Percentiles rank a stretch among this genome's conserved stretches.
Evolutionary conservation across 2,797 vertebrate species (phyloP).

Genomic region (Sternarchorhynchus goeldii): DNA sequence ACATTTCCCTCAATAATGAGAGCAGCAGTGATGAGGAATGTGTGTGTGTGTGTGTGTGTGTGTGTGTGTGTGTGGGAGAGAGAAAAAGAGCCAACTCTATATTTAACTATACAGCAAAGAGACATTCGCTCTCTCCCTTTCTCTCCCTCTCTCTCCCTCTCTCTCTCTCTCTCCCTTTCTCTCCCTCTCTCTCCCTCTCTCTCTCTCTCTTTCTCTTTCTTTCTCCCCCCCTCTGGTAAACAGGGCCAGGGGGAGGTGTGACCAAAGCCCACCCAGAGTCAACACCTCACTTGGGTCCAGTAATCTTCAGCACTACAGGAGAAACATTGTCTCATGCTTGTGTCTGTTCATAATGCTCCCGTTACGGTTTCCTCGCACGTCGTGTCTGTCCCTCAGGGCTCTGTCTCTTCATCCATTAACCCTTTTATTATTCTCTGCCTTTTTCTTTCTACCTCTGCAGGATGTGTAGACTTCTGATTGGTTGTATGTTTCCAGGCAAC

Average conservation of each 20-base stretch:
- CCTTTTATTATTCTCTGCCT: background rate
- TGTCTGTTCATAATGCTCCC: slow-evolving; percentile 21
- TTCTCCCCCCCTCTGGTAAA: slow-evolving; percentile 66
- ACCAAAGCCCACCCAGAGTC: slow-evolving; percentile 88
- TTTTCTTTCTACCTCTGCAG: background rate
- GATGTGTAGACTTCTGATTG: too few species aligned
- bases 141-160: slow-evolving; percentile 24
- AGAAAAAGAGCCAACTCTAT: slow-evolving; percentile 1
- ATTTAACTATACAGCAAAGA: slow-evolving; percentile 53
- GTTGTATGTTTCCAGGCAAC: too few species aligned
- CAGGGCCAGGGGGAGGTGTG: slow-evolving; percentile 81
- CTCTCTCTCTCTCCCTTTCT: slow-evolving; percentile 10
- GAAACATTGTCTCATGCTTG: slow-evolving; percentile 37
- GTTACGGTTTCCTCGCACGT: background rate
- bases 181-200: slow-evolving; percentile 16
- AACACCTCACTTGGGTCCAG: slow-evolving; percentile 61
- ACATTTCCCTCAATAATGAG: slow-evolving; percentile 93
- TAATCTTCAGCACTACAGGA: slow-evolving; percentile 59
- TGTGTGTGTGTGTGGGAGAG: slow-evolving; percentile 2
- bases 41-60: slow-evolving; percentile 52
- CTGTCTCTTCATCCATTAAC: background rate
- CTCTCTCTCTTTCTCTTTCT: slow-evolving; percentile 8
- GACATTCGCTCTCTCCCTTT: slow-evolving; percentile 61
- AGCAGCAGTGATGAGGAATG: slow-evolving; percentile 81
- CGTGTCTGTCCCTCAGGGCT: slow-evolving; percentile 27